Conservation (phyloP, 2,888 invertebrate species). For the Amphipoea oculea region DNA sequence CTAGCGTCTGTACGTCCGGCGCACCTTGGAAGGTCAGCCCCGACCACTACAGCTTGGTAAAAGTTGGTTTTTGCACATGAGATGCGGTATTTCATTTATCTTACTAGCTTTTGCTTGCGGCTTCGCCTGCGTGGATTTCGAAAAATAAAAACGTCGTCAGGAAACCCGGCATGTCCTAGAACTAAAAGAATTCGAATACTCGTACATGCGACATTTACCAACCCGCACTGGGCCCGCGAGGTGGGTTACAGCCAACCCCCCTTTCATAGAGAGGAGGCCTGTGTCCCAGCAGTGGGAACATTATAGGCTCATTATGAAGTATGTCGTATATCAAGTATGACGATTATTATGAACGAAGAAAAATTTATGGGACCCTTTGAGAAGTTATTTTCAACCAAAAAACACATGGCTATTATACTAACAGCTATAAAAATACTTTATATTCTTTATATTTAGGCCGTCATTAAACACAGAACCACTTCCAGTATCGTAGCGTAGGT, state of each 20-base stretch:
- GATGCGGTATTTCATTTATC: neutral
- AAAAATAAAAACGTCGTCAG: too few species aligned
- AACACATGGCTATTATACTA: constrained; percentile 30
- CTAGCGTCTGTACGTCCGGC: neutral
- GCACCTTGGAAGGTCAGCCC: neutral
- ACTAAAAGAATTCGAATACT: too few species aligned
- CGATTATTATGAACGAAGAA: neutral
- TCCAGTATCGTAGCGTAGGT: constrained; percentile 40
- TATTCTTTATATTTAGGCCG: constrained; percentile 15
- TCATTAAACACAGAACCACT: constrained; percentile 40
- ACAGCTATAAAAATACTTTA: neutral
- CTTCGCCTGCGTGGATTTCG: too few species aligned
- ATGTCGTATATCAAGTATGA: neutral
- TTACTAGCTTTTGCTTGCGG: neutral
- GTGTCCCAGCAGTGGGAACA: too few species aligned
- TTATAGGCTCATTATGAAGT: too few species aligned
- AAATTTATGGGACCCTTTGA: neutral
- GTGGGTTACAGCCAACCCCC: too few species aligned
- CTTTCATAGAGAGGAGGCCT: too few species aligned
- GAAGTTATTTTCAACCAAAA: neutral
- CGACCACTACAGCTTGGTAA: neutral
- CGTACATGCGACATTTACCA: too few species aligned
- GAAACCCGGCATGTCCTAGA: too few species aligned
- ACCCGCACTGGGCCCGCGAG: too few species aligned
- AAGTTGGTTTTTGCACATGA: neutral